These are phyloP conservation scores for Drosophila merina DNA, from an alignment of 2,888 invertebrate species.

Conservation along the genomic window DNA sequence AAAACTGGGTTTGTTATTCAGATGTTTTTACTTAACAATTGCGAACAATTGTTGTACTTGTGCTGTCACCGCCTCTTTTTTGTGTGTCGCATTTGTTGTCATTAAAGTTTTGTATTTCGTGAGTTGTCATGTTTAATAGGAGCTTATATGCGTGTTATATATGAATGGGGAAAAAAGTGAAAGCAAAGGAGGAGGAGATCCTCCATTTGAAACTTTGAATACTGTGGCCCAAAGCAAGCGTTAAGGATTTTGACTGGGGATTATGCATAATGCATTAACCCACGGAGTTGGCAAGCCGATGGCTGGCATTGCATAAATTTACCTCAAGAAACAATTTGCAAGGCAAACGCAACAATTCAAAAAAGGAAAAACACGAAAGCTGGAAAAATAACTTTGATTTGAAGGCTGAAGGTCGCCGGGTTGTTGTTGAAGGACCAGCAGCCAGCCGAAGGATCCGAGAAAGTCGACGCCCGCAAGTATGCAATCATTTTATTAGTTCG, in stretches of 20 bases:
- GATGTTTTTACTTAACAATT: conserved; percentile 29
- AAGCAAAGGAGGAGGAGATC: background rate
- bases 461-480: conserved; percentile 24
- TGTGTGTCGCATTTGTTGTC: conserved; percentile 31
- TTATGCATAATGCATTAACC: conserved; percentile 42
- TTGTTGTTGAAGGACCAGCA: background rate
- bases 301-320: conserved; percentile 25
- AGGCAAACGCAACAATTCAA: conserved; percentile 3
- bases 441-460: background rate
- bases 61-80: conserved; percentile 16
- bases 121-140: conserved; percentile 23
- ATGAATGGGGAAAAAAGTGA: background rate
- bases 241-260: background rate
- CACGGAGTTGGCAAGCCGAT: conserved; percentile 10
- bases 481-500: conserved; percentile 33
- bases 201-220: background rate
- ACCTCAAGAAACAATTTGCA: conserved; percentile 3
- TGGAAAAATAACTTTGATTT: conserved; percentile 20
- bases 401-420: conserved; percentile 23
- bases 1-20: conserved; percentile 6
- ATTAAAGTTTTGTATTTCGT: conserved; percentile 30
- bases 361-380: background rate
- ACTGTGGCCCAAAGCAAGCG: conserved; percentile 3
- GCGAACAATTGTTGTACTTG: conserved; percentile 17
- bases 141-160: conserved; percentile 9